Evolutionary conservation across 2,797 vertebrate genomes (phyloP), one percentile per base, ranked within the genome.

Genomic region (Gobionotothen gibberifrons): DNA sequence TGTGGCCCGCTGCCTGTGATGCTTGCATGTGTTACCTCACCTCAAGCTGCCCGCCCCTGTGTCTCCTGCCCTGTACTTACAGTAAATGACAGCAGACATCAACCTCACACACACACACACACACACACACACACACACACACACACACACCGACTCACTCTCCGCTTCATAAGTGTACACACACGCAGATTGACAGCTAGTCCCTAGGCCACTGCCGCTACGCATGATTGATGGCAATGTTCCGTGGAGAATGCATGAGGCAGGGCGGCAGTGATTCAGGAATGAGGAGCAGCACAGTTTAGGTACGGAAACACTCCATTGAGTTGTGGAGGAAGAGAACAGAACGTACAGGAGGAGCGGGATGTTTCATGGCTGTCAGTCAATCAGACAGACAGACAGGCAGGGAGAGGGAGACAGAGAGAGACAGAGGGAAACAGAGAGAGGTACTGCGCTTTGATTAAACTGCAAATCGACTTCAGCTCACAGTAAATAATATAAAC

Each of bases 161-260:
- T 36, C 51, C 14, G 16, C 15, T 78, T 86, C 60, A 55, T 76
- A 89, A 79, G 66, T 74, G 32, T 36, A 36, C 32, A 60, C 87
- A 66, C 83, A 47, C 42, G 16, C 62, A 90, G 91, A 92, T 90
- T 92, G 91, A 93, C 91, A 91, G 90, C 85, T 76, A 75, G 88
- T 92, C 90, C 87, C 89, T 79, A 70, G 90, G 87, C 88, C 84
- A 82, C 74, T 60, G 82, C 88, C 84, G 91, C 87, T 83, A 90
- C 76, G 81, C 83, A 85, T 93, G 91, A 93, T 93, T 92, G 91
- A 92, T 93, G 90, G 93, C 85, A 82, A 87, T 85, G 84, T 88
- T 91, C 90, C 78, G 69, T 72, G 86, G 89, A 90, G 92, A 92
- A 91, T 79, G 90, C 82, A 85, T 75, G 73, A 89, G 85, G 83